phyloP scores from a whole-genome alignment of 2,113 vertebrate genomes.

The Microcebus tavaratra region DNA sequence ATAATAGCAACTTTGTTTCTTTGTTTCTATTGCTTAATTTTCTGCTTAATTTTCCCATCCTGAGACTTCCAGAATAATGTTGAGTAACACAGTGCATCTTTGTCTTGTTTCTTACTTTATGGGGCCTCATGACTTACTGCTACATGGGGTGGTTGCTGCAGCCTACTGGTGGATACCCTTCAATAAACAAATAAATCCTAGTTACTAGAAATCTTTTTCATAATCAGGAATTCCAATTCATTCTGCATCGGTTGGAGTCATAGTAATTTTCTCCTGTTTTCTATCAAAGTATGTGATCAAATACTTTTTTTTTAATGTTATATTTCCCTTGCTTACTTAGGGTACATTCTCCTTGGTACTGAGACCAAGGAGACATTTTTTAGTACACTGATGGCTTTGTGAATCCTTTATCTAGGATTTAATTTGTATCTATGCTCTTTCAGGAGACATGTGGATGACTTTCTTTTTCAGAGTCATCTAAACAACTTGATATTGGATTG shows the following conservation, averaged over 20 bases:
- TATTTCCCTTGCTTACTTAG: background rate
- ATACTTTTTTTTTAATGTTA: background rate
- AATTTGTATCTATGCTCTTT: background rate
- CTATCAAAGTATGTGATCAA: background rate
- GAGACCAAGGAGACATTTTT: slow-evolving; percentile 2
- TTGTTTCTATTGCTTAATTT: background rate
- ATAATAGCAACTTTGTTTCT: background rate
- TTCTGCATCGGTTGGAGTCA: background rate
- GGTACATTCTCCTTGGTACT: background rate
- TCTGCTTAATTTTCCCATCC: background rate
- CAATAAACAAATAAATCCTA: background rate
- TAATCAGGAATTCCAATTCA: background rate
- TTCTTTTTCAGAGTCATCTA: background rate
- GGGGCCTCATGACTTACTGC: background rate
- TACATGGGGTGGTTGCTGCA: background rate
- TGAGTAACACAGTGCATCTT: background rate
- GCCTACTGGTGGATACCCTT: background rate
- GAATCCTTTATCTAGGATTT: background rate
- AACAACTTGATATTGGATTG: background rate
- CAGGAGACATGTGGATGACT: background rate
- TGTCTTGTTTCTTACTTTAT: background rate
- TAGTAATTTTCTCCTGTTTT: background rate
- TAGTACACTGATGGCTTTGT: background rate
- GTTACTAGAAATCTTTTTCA: background rate
- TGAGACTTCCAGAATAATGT: background rate